Conservation (phyloP, 2,888 invertebrate species). For the Stegophylla sp. region DNA sequence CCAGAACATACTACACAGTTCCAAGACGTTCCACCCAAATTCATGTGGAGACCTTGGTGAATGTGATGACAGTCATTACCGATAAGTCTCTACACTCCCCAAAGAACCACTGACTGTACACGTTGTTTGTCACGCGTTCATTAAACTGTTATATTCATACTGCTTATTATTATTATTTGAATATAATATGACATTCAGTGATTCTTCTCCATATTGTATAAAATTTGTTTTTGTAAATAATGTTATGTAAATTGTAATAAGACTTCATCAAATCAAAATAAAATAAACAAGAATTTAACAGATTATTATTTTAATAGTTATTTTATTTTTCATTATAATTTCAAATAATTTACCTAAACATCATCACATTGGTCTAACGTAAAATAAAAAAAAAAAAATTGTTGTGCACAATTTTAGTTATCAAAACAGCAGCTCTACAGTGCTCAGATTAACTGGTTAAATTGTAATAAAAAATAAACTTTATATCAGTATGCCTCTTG, state of each 20-base stretch:
- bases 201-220: not conserved
- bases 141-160: too few relatives aligned
- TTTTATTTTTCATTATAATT: conserved; percentile 7
- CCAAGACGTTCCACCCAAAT: not conserved
- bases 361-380: not conserved
- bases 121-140: too few relatives aligned
- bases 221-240: not conserved
- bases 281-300: not conserved
- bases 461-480: too few relatives aligned
- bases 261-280: not conserved
- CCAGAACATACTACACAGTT: conserved; percentile 1
- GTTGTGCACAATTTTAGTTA: not conserved
- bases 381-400: not conserved
- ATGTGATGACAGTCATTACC: not conserved
- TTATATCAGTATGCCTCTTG: too few relatives aligned
- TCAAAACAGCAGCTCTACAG: not conserved
- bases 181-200: too few relatives aligned
- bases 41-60: conserved; percentile 53
- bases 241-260: too few relatives aligned
- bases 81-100: too few relatives aligned
- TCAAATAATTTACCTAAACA: not conserved
- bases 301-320: conserved; percentile 9
- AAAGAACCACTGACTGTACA: too few relatives aligned
- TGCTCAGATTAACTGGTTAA: too few relatives aligned
- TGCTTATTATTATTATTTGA: too few relatives aligned